These are phyloP conservation scores for Cartodere bifasciata DNA, from an alignment of 2,888 invertebrate species.

Conservation along the genomic window DNA sequence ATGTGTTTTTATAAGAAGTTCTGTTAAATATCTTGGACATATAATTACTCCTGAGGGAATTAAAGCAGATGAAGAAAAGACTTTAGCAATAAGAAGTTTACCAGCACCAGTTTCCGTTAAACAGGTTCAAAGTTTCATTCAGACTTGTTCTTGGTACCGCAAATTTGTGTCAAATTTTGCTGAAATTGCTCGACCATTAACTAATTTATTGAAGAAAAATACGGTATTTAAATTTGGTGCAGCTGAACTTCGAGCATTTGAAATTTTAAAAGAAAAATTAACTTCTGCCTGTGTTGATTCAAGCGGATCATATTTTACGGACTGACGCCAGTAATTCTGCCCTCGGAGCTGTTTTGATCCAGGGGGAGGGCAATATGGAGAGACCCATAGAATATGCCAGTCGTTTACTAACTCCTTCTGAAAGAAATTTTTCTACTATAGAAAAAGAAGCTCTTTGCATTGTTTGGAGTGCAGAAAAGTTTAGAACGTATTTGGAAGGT, in stretches of 20 bases:
- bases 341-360: too few relatives aligned
- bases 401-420: too few relatives aligned
- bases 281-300: too few relatives aligned
- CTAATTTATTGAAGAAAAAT: slow-evolving; percentile 12
- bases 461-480: too few relatives aligned
- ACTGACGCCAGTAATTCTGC: too few relatives aligned
- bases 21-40: slow-evolving; percentile 11
- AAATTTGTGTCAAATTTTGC: slow-evolving; percentile 14
- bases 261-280: too few relatives aligned
- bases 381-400: too few relatives aligned
- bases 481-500: slow-evolving; percentile 4
- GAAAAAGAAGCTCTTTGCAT: too few relatives aligned
- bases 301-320: too few relatives aligned
- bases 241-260: slow-evolving; percentile 13
- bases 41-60: slow-evolving; percentile 15
- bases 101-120: slow-evolving; percentile 15
- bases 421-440: too few relatives aligned
- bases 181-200: slow-evolving; percentile 12
- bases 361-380: too few relatives aligned
- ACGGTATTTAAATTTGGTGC: slow-evolving; percentile 11
- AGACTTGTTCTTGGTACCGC: slow-evolving; percentile 16
- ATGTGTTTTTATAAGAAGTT: slow-evolving; percentile 10
- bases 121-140: slow-evolving; percentile 15
- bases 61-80: slow-evolving; percentile 15
- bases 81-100: slow-evolving; percentile 12